phyloP scores from a whole-genome alignment of 1,140 invertebrate genomes.

The Pollicipes pollicipes region DNA sequence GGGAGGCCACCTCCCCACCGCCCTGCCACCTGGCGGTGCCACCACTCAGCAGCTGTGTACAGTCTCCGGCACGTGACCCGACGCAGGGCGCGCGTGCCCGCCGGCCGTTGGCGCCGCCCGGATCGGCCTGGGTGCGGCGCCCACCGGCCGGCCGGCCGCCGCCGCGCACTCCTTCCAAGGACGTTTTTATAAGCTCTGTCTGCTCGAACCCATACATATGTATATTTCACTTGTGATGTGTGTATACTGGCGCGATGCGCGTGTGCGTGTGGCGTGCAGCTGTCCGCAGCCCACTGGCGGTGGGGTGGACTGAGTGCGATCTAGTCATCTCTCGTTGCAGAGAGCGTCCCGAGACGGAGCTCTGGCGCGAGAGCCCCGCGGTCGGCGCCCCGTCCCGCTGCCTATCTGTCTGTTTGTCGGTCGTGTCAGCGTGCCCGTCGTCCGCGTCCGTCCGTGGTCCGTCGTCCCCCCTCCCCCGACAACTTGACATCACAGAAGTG shows the following conservation, averaged over 20 bases:
- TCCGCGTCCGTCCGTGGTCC: background rate
- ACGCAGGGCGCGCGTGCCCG: no score
- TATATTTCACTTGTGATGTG: conserved; percentile 1
- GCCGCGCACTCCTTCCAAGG: background rate
- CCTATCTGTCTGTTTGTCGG: background rate
- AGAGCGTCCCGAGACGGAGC: background rate
- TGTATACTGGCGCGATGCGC: background rate
- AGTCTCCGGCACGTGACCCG: background rate
- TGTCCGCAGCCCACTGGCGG: background rate
- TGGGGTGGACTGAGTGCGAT: background rate
- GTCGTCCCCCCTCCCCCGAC: background rate
- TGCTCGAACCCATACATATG: background rate
- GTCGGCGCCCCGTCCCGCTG: no score
- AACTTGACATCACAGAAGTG: background rate
- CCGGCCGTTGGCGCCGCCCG: no score
- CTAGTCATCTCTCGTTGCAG: background rate
- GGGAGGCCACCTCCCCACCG: background rate
- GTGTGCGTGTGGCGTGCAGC: background rate
- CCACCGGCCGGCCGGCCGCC: no score
- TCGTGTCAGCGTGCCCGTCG: background rate
- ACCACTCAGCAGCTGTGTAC: background rate
- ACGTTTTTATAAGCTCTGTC: background rate
- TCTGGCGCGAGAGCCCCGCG: background rate
- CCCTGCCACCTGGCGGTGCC: background rate
- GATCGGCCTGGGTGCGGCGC: background rate